phyloP scores from a whole-genome alignment of 2,113 vertebrate genomes.

The Orycteropus afer region DNA sequence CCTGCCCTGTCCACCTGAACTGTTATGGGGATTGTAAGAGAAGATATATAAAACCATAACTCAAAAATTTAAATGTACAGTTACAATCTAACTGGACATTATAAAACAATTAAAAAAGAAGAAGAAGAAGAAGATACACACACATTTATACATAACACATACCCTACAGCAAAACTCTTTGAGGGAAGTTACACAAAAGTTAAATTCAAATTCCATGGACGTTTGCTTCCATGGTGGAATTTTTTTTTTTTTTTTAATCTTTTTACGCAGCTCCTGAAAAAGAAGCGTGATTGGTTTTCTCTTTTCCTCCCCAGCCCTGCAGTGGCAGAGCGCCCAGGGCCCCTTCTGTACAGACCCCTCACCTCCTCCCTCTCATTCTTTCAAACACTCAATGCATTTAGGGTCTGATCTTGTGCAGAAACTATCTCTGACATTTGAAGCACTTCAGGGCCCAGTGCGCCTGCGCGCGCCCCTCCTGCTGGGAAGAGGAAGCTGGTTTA shows the following conservation, averaged over 20 bases:
- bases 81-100: not conserved
- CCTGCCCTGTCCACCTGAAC: not conserved
- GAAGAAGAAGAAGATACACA: not conserved
- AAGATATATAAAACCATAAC: not conserved
- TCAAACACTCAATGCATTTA: slow-evolving; percentile 73
- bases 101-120: not conserved
- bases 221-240: slow-evolving; percentile 7
- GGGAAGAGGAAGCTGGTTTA: slow-evolving; percentile 84
- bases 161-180: not conserved
- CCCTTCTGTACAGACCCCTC: slow-evolving; percentile 53
- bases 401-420: slow-evolving; percentile 87
- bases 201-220: not conserved
- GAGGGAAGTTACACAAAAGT: not conserved
- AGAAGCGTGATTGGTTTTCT: slow-evolving; percentile 50
- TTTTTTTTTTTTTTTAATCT: not conserved
- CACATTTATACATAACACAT: not conserved
- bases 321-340: slow-evolving; percentile 60
- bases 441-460: slow-evolving; percentile 86
- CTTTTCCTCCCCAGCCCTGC: slow-evolving; percentile 16
- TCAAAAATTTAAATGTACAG: not conserved
- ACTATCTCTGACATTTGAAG: slow-evolving; percentile 89
- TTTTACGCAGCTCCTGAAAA: not conserved
- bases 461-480: slow-evolving; percentile 76
- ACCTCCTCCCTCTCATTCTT: slow-evolving; percentile 53
- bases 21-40: not conserved